Conservation (phyloP, 2,888 invertebrate species). For the Drosophila paramelanica region DNA sequence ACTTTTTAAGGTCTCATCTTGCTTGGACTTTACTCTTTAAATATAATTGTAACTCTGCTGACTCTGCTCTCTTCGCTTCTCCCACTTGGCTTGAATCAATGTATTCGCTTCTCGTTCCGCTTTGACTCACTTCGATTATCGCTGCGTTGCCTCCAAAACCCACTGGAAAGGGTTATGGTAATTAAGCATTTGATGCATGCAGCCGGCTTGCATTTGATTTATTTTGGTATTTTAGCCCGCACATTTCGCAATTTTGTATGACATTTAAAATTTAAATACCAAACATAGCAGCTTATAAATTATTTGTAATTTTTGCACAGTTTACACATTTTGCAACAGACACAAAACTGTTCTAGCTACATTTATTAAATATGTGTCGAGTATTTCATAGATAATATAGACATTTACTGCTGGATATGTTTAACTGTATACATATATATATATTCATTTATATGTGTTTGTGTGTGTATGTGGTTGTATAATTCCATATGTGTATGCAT, state of each 20-base stretch:
- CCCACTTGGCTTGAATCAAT: background rate
- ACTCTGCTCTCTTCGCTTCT: background rate
- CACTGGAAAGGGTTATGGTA: background rate
- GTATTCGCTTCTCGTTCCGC: background rate
- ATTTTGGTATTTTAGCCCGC: conserved; percentile 36
- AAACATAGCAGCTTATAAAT: conserved; percentile 22
- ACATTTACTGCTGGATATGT: conserved; percentile 59
- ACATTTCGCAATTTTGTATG: conserved; percentile 5
- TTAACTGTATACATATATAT: conserved; percentile 16
- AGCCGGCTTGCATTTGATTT: conserved; percentile 27
- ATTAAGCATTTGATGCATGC: conserved; percentile 18
- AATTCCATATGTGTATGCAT: conserved; percentile 6
- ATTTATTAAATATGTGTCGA: conserved; percentile 31
- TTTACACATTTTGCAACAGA: conserved; percentile 29
- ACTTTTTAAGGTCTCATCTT: too few relatives aligned
- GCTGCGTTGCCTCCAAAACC: background rate
- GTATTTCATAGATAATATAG: conserved; percentile 43
- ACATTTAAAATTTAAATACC: conserved; percentile 16
- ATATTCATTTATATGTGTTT: conserved; percentile 1
- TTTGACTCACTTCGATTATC: background rate
- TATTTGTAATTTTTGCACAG: conserved; percentile 22
- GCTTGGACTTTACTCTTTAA: too few relatives aligned
- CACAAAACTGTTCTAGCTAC: conserved; percentile 47
- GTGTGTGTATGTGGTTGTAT: conserved; percentile 9
- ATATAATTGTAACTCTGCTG: background rate